A percentile compares a stretch with the other conserved stretches of the same genome.
These are phyloP conservation scores for Drosophila longiperda DNA, from an alignment of 2,888 invertebrate genomes.

Conservation along the genomic window DNA sequence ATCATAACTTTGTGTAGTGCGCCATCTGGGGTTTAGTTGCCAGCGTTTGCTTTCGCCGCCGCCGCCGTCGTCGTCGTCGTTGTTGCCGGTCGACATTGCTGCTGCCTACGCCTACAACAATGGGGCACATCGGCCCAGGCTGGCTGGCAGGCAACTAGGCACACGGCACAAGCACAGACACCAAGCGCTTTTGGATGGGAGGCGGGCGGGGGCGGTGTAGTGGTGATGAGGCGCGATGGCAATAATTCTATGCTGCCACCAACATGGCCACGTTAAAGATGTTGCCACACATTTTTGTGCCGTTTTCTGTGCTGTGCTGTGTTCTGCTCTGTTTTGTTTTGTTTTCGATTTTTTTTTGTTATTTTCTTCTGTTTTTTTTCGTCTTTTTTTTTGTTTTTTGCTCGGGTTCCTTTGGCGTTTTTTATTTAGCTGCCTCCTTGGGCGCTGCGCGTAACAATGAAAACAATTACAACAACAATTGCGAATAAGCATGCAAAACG, in stretches of 20 bases:
- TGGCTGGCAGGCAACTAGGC: constrained; percentile 19
- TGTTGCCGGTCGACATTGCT: constrained; percentile 1
- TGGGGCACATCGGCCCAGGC: constrained; percentile 34
- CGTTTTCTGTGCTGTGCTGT: constrained; percentile 36
- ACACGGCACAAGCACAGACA: constrained; percentile 20
- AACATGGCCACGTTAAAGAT: constrained; percentile 78
- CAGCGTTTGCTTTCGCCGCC: constrained; percentile 55
- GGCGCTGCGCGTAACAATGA: constrained; percentile 72
- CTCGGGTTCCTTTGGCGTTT: constrained; percentile 17
- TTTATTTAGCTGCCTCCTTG: constrained; percentile 32
- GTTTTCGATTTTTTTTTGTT: constrained; percentile 5
- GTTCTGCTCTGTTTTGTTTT: constrained; percentile 40
- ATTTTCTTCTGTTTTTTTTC: constrained; percentile 6
- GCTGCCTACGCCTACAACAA: constrained; percentile 77
- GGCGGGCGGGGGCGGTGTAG: neutral
- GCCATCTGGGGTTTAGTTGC: constrained; percentile 84
- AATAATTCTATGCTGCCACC: constrained; percentile 79
- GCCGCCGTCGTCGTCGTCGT: neutral
- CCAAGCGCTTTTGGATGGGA: neutral
- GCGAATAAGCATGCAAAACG: constrained; percentile 83
- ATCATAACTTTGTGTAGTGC: constrained; percentile 83
- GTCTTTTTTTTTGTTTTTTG: neutral
- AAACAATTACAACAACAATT: constrained; percentile 84
- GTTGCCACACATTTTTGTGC: constrained; percentile 77
- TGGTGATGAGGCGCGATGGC: constrained; percentile 51